These are phyloP conservation scores for Burhinus bistriatus DNA, from an alignment of 2,113 vertebrate species.

Conservation along the genomic window DNA sequence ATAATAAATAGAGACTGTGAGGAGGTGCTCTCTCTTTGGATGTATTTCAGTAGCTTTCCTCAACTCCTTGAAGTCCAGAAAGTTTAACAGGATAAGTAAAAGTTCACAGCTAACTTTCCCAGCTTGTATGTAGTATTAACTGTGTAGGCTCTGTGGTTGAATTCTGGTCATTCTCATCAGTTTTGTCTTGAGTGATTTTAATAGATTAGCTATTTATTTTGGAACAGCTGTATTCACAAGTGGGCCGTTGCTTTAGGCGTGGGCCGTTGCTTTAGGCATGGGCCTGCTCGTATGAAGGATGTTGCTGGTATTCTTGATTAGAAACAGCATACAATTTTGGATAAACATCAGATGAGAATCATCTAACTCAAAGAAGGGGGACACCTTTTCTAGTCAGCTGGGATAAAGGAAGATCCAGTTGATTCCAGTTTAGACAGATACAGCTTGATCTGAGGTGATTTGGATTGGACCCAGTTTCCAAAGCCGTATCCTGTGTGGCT, in stretches of 20 bases:
- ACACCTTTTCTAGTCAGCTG: background rate
- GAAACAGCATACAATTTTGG: background rate
- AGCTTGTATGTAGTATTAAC: background rate
- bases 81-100: background rate
- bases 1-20: background rate
- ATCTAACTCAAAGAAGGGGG: background rate
- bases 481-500: background rate
- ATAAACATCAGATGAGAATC: background rate
- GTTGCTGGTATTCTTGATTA: background rate
- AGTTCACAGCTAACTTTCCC: background rate
- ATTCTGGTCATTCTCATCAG: background rate
- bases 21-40: background rate
- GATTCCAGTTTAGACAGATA: background rate
- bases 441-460: background rate
- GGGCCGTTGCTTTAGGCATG: background rate
- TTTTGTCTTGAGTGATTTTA: background rate
- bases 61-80: background rate
- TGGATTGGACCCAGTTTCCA: background rate
- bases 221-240: constrained; percentile 8
- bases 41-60: background rate
- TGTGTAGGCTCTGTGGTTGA: background rate
- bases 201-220: background rate
- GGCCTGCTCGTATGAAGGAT: background rate
- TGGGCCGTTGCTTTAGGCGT: background rate
- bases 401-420: background rate